phyloP scores from a whole-genome alignment of 2,113 vertebrate genomes.

The Sinocyclocheilus anshuiensis region DNA sequence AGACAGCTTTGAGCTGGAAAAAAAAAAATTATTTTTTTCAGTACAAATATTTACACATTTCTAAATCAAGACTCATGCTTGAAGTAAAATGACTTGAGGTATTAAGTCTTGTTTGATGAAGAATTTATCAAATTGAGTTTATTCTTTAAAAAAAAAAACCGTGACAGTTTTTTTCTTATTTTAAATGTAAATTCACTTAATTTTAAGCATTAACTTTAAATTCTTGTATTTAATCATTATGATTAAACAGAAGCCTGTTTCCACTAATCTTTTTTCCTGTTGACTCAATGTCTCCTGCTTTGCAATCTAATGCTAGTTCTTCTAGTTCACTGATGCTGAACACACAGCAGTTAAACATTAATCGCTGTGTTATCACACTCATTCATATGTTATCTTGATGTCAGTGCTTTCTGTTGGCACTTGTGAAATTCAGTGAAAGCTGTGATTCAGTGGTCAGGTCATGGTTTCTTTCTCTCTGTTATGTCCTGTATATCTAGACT shows the following conservation, averaged over 20 bases:
- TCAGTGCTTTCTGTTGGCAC: neutral
- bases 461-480: neutral
- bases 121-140: too few relatives aligned
- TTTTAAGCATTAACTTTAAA: too few relatives aligned
- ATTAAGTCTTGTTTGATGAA: too few relatives aligned
- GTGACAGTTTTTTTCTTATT: too few relatives aligned
- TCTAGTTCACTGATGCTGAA: constrained; percentile 6
- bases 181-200: too few relatives aligned
- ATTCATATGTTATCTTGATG: neutral
- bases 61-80: too few relatives aligned
- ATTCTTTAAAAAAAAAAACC: too few relatives aligned
- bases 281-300: neutral
- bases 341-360: constrained; percentile 17
- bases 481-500: neutral
- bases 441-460: neutral
- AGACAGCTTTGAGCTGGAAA: neutral
- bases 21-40: too few relatives aligned
- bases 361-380: neutral
- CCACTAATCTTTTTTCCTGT: neutral
- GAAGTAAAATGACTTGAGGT: too few relatives aligned
- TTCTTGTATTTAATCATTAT: too few relatives aligned
- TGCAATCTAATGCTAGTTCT: neutral
- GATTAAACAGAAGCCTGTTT: too few relatives aligned
- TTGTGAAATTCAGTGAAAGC: neutral
- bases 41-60: too few relatives aligned